phyloP scores from a whole-genome alignment of 2,888 invertebrate genomes.

The Ommatoiulus sabulosus region DNA sequence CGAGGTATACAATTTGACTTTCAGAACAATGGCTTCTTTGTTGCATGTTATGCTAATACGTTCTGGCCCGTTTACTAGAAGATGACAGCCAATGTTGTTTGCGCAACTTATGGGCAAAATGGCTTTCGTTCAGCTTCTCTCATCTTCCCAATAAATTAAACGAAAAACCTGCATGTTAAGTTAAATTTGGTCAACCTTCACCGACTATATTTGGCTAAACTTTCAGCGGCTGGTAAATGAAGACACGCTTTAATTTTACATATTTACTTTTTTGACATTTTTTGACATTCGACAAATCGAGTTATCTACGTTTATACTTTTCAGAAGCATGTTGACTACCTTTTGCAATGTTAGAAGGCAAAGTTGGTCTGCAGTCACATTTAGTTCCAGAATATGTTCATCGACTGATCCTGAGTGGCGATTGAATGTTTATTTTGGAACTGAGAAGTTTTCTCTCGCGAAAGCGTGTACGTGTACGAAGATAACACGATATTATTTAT shows the following conservation, averaged over 20 bases:
- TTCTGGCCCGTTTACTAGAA: background rate
- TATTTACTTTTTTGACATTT: background rate
- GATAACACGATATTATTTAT: background rate
- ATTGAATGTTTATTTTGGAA: background rate
- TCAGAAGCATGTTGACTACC: background rate
- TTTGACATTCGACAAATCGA: too few relatives aligned
- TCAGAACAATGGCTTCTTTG: background rate
- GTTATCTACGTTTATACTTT: too few relatives aligned
- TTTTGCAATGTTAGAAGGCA: background rate
- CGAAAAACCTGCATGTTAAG: background rate
- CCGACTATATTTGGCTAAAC: background rate
- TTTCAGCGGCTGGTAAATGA: background rate
- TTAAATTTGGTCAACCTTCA: too few relatives aligned
- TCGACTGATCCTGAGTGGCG: background rate
- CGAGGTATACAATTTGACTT: background rate
- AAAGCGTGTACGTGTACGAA: background rate
- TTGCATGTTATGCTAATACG: conserved; percentile 1
- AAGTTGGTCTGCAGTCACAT: background rate
- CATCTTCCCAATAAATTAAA: background rate
- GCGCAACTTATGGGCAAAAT: background rate
- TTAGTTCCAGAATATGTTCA: background rate
- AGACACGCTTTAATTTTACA: background rate
- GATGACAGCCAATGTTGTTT: background rate
- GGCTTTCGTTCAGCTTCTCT: background rate
- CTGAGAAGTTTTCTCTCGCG: background rate